A percentile compares a stretch with the other conserved stretches of the same genome.
Conservation (phyloP, 2,113 vertebrate genomes). For the Morone chrysops region DNA sequence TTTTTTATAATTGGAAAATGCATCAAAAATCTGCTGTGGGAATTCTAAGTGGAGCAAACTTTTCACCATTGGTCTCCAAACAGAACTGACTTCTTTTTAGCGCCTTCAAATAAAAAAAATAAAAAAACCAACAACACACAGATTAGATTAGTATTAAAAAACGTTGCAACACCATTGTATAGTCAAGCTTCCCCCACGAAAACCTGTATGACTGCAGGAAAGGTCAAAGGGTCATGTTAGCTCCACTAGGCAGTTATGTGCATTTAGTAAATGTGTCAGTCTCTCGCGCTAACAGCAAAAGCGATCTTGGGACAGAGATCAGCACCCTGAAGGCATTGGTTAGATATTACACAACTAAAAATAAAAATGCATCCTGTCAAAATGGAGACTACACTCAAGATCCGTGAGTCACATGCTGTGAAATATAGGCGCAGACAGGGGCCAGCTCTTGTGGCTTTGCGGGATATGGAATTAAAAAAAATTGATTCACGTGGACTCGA, state of each 20-base stretch:
- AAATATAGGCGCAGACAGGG: slow-evolving; percentile 24
- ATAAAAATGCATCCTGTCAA: slow-evolving; percentile 60
- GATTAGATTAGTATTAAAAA: slow-evolving; percentile 3
- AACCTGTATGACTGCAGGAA: slow-evolving; percentile 40
- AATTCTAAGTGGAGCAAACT: not conserved
- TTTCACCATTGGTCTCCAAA: not conserved
- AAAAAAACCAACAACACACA: not conserved
- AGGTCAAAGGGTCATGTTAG: slow-evolving; percentile 5
- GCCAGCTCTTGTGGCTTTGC: slow-evolving; percentile 49
- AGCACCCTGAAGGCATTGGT: slow-evolving; percentile 48
- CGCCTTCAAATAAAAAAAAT: not conserved
- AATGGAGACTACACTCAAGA: slow-evolving; percentile 53
- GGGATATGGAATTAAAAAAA: slow-evolving; percentile 34
- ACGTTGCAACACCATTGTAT: not conserved
- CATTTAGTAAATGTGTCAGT: slow-evolving; percentile 64
- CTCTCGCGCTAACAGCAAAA: slow-evolving; percentile 61
- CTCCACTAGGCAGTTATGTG: slow-evolving; percentile 40
- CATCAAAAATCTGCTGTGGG: not conserved
- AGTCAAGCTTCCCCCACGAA: not conserved
- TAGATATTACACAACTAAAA: slow-evolving; percentile 63
- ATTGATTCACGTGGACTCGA: slow-evolving; percentile 33
- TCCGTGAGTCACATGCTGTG: slow-evolving; percentile 59
- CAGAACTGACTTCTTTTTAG: not conserved
- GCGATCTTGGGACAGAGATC: slow-evolving; percentile 60
- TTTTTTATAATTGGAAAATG: not conserved